Evolutionary conservation across 2,888 invertebrate genomes (phyloP).

Genomic region (Ennomos fuscantarius): DNA sequence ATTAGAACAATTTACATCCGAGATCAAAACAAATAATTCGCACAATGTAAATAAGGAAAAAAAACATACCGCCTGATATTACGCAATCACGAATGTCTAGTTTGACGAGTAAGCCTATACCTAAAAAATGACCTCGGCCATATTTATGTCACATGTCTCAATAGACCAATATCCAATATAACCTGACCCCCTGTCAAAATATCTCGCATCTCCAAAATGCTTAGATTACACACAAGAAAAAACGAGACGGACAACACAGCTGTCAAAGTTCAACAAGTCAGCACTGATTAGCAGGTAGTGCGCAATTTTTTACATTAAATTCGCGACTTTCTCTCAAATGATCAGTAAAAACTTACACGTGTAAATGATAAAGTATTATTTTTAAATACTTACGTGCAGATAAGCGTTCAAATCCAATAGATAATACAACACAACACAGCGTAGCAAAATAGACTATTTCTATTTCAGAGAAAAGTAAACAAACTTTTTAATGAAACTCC

Average conservation of each 20-base stretch:
- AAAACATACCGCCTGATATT: not conserved
- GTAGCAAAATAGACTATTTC: not conserved
- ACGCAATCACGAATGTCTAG: too few species aligned
- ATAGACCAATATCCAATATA: constrained; percentile 12
- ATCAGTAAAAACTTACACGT: not conserved
- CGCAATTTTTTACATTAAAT: constrained; percentile 12
- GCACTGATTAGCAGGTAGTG: not conserved
- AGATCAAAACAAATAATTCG: too few species aligned
- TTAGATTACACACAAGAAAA: constrained; percentile 2
- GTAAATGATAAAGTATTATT: not conserved
- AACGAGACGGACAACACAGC: constrained; percentile 23
- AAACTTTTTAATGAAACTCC: constrained; percentile 15
- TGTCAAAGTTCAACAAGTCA: constrained; percentile 31
- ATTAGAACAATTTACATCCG: too few species aligned
- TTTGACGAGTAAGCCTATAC: not conserved
- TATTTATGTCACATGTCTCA: constrained; percentile 4
- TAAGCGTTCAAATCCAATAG: constrained; percentile 11
- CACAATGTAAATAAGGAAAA: not conserved
- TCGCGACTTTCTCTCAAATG: constrained; percentile 15
- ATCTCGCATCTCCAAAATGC: not conserved
- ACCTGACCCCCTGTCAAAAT: constrained; percentile 5
- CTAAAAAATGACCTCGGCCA: constrained; percentile 16
- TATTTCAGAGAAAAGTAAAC: constrained; percentile 9
- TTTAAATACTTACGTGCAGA: constrained; percentile 10
- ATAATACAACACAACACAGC: constrained; percentile 9